phyloP scores from a whole-genome alignment of 2,888 invertebrate genomes.

The Tetragonula carbonaria region DNA sequence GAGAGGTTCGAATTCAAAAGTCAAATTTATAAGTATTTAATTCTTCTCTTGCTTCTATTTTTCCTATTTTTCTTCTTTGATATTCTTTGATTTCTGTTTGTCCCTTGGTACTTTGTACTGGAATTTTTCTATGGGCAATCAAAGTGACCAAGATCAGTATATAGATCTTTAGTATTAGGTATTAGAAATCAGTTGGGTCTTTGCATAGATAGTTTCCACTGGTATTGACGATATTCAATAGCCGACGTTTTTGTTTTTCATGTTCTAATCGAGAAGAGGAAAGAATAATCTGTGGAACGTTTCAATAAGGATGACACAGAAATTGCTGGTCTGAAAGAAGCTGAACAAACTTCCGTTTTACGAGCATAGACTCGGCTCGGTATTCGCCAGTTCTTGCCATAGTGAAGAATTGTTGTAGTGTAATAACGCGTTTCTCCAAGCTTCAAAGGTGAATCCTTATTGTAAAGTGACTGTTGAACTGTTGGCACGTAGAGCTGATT shows the following conservation, averaged over 20 bases:
- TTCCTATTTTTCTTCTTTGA: neutral
- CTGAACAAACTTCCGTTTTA: constrained; percentile 14
- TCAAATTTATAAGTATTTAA: neutral
- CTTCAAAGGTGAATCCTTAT: constrained; percentile 10
- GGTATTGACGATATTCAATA: neutral
- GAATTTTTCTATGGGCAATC: neutral
- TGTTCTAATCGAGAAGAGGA: constrained; percentile 5
- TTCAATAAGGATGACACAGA: constrained; percentile 2
- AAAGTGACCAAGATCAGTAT: neutral
- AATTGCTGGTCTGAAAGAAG: constrained; percentile 9
- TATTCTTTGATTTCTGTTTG: neutral
- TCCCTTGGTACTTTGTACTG: too few species aligned
- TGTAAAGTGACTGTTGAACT: constrained; percentile 34
- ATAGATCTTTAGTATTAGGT: neutral
- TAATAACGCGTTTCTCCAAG: constrained; percentile 1
- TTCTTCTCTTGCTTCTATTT: neutral
- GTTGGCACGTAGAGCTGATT: neutral
- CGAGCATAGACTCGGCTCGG: neutral
- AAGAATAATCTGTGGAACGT: neutral
- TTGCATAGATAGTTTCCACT: neutral
- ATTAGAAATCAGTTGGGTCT: neutral
- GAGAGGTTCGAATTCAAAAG: constrained; percentile 41
- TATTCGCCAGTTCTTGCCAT: neutral
- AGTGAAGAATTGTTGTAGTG: constrained; percentile 34
- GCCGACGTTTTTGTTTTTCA: constrained; percentile 17